These are phyloP conservation scores for Orchesella cincta DNA, from an alignment of 1,140 invertebrate genomes.

Conservation along the genomic window DNA sequence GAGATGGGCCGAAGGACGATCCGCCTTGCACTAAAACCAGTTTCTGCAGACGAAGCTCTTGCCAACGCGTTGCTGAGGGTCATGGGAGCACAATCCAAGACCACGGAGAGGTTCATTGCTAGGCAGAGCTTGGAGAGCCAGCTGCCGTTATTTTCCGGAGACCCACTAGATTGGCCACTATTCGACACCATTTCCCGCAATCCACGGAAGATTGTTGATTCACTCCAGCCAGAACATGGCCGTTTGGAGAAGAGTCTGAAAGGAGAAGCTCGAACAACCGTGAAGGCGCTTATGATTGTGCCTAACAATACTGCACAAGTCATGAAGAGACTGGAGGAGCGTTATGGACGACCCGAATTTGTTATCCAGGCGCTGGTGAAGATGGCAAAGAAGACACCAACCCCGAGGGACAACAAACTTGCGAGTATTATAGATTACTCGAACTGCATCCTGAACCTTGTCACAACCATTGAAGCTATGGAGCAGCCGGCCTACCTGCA, in stretches of 20 bases:
- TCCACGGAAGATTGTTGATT: not conserved
- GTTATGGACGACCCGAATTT: not conserved
- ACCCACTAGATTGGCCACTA: slow-evolving; percentile 1
- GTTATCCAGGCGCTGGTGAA: not conserved
- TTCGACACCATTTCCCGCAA: not conserved
- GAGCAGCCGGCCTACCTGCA: not conserved
- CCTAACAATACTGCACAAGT: not conserved
- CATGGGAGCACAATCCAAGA: too few species aligned
- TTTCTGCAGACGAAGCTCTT: too few species aligned
- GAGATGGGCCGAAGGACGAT: too few species aligned
- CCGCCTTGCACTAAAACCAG: too few species aligned
- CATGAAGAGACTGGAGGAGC: not conserved
- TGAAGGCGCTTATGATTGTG: slow-evolving; percentile 8
- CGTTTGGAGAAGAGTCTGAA: slow-evolving; percentile 9
- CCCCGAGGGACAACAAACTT: not conserved
- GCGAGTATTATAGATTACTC: slow-evolving; percentile 10
- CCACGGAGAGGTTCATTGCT: not conserved
- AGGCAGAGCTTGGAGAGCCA: not conserved
- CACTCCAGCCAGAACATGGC: slow-evolving; percentile 13
- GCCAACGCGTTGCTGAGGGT: too few species aligned
- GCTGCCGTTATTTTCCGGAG: not conserved
- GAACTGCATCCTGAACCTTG: slow-evolving; percentile 8
- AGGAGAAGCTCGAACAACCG: not conserved
- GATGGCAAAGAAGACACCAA: not conserved
- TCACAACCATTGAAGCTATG: slow-evolving; percentile 2